Percentiles rank a stretch among this genome's conserved stretches.
Conservation (phyloP, 2,888 invertebrate genomes). For the Esperia sulphurella region DNA sequence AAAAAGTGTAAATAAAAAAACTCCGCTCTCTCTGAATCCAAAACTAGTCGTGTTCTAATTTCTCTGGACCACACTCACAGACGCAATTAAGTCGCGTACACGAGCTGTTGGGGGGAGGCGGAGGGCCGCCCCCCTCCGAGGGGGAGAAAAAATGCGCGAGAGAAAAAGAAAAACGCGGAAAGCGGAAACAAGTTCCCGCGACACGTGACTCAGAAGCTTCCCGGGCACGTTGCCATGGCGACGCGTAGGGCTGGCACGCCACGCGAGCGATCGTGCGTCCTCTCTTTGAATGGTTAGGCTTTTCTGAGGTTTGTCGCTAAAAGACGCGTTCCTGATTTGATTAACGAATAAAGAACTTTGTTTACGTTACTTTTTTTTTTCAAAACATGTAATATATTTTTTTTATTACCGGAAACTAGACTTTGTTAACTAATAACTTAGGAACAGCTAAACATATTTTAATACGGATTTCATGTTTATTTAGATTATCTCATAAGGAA, state of each 20-base stretch:
- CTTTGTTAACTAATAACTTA: too few relatives aligned
- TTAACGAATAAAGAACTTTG: neutral
- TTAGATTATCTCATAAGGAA: too few relatives aligned
- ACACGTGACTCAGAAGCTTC: slow-evolving; percentile 76
- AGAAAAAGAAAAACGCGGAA: slow-evolving; percentile 71
- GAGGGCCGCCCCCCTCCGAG: slow-evolving; percentile 26
- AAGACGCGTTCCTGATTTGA: neutral
- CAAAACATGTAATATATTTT: too few relatives aligned
- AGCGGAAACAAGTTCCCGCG: slow-evolving; percentile 71
- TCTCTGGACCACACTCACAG: slow-evolving; percentile 79
- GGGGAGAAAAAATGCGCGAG: slow-evolving; percentile 62
- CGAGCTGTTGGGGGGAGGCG: slow-evolving; percentile 52
- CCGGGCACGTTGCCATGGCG: slow-evolving; percentile 67
- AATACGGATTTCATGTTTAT: too few relatives aligned
- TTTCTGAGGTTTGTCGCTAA: neutral
- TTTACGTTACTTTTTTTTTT: neutral
- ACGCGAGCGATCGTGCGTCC: neutral
- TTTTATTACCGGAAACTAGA: too few relatives aligned
- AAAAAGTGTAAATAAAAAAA: neutral
- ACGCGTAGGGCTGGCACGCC: slow-evolving; percentile 43
- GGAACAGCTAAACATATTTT: too few relatives aligned
- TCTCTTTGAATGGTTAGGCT: neutral
- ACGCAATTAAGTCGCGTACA: slow-evolving; percentile 78
- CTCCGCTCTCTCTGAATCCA: slow-evolving; percentile 36
- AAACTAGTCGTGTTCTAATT: slow-evolving; percentile 66